Evolutionary conservation across 1,140 invertebrate genomes (phyloP), one percentile per base, ranked within the genome.

Genomic region (Apolygus lucorum): DNA sequence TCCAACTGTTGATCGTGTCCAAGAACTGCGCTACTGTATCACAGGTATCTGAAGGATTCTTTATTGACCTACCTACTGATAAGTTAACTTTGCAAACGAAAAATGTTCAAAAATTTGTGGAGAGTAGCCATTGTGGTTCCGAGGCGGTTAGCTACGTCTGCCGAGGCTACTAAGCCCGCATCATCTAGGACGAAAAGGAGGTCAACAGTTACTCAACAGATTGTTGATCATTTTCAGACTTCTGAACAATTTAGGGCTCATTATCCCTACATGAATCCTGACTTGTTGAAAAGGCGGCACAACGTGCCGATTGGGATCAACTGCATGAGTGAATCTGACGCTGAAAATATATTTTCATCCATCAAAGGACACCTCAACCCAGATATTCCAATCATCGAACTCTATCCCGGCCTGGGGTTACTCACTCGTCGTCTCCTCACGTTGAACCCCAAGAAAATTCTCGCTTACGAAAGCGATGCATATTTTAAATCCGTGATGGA

Each of bases 1-100:
- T 72, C 85, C 86, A 8, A 87, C 86, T 0, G 85, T 88, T 1
- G 87, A 88, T 73, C 78, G 83, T 72, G 85, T 84, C 4, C 79
- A 80, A 71, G 81, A 82, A 75, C 80, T 88, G 42, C 65, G 82
- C 0, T 84, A 87, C 70, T 86, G 84, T 69, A 70, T 79, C 17
- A 82, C 81, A 74, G 85, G 85, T 78, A 81, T 80, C 71, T 72
- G 21, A 66, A 11, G 54, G 22, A 11, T 22, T 59, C 11, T 17
- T 59, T 14, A 59, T 59, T 59, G 34, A 42, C 4, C 17, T 8
- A 42, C 34, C 34, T n/a, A n/a, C n/a, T n/a, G n/a, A n/a, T n/a
- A 42, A 42, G 34, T 42, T 8, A 8, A 17, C 17, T 42, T 42
- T 42, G 17, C 34, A 17, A 8, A 42, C 17, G 4, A 8, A 59